Evolutionary conservation across 2,113 vertebrate species (phyloP), one percentile per base, ranked within the genome.

Genomic region (Sinocyclocheilus maitianheensis): DNA sequence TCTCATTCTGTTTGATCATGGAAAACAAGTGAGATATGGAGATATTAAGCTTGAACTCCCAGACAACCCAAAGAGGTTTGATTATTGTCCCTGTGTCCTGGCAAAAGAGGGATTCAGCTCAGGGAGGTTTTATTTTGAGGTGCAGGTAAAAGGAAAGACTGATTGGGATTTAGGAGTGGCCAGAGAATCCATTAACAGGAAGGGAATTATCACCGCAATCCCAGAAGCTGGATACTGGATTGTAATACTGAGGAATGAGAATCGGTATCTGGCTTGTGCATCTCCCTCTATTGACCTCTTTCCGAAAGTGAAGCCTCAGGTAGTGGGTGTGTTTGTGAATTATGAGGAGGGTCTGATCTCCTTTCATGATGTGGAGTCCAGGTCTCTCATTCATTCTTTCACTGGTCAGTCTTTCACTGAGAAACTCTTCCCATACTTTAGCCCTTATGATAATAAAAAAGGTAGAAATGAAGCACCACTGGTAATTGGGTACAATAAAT

Each of bases 271-370:
- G 46, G 48, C 24, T 34, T 1, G 0, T 77, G 48, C 11, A 5
- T 51, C 3, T 20, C 0, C 48, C 4, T 0, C 4, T 20, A 5
- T 24, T 55, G 8, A 20, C 18, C 75, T 77, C 16, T 55, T 9
- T 43, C 43, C 2, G 46, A 77, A 7, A 55, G 24, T 34, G 48
- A 77, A 77, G 48, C 75, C 74, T 37, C 67, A 71, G 30, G 30
- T 71, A 0, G 30, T 71, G 16, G 67, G 67, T 37, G 67, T 71
- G 30, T 71, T 71, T 71, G 67, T 71, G 30, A 16, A 71, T 71
- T 71, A 71, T 37, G 67, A 71, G 30, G 67, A 18, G 7, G 67
- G 67, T 20, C 16, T 37, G 67, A 16, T 69, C 3, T 69, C 65
- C 14, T 69, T 77, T 55, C 12, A 78, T 58, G 76, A 78, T 37